Evolutionary conservation across 2,797 vertebrate species (phyloP).

Genomic region (Pogoniulus pusillus): DNA sequence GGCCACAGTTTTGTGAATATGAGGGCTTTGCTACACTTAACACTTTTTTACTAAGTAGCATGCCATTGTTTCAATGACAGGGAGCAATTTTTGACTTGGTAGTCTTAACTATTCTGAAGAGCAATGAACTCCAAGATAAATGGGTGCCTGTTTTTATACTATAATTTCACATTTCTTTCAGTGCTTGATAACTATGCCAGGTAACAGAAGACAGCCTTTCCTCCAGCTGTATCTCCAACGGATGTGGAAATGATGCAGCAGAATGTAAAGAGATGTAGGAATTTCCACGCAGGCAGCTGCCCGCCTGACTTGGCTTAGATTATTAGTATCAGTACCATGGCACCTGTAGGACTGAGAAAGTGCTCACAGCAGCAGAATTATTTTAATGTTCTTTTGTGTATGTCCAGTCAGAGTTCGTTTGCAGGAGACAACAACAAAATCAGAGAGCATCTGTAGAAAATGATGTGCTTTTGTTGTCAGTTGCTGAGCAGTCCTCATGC

Average conservation of each 20-base stretch:
- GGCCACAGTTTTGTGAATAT: background rate
- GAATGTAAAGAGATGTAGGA: background rate
- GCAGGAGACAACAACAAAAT: background rate
- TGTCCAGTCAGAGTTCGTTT: background rate
- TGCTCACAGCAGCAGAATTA: background rate
- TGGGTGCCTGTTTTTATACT: background rate
- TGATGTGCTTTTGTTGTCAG: background rate
- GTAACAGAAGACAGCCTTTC: background rate
- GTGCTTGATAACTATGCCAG: background rate
- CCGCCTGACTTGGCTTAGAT: background rate
- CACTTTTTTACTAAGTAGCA: conserved; percentile 19
- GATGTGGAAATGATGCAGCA: background rate
- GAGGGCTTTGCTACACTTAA: background rate
- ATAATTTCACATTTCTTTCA: background rate
- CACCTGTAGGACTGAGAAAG: background rate
- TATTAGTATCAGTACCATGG: background rate
- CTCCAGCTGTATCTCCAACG: background rate
- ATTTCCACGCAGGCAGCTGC: background rate
- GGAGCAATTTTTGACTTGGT: background rate
- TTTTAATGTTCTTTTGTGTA: background rate
- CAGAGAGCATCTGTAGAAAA: background rate
- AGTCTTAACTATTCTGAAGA: background rate
- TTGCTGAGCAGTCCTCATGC: background rate
- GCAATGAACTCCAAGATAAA: background rate
- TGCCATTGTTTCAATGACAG: background rate